Percentiles rank a stretch among this genome's conserved stretches.
phyloP scores from a whole-genome alignment of 2,797 vertebrate genomes.

The Caiman crocodilus region DNA sequence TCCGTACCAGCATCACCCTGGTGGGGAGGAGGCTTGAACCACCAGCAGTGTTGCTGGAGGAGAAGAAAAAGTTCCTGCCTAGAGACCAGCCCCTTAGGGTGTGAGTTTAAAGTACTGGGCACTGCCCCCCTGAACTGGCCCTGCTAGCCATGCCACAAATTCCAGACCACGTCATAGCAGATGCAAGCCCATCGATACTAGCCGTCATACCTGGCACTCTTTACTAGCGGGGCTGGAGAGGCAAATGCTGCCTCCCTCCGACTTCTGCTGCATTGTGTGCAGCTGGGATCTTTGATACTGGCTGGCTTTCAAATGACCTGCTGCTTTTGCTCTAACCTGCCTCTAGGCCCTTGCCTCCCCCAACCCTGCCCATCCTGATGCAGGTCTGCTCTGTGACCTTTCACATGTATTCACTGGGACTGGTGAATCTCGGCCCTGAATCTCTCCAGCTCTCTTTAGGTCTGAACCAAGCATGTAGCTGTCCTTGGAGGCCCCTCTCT shows the following conservation, averaged over 20 bases:
- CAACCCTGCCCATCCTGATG: background rate
- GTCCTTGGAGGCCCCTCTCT: background rate
- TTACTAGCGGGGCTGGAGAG: too few relatives aligned
- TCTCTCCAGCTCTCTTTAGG: background rate
- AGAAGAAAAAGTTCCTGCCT: background rate
- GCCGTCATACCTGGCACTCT: too few relatives aligned
- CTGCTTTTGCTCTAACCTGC: background rate
- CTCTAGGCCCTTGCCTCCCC: background rate
- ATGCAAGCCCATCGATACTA: background rate
- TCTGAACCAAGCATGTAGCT: background rate
- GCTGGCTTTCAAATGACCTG: background rate
- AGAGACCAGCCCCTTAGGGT: background rate
- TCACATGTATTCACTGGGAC: background rate
- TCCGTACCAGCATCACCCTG: background rate
- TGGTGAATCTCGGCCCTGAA: background rate
- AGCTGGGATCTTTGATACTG: background rate
- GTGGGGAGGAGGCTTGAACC: background rate
- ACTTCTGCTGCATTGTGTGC: background rate
- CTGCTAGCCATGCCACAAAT: background rate
- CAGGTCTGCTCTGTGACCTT: background rate
- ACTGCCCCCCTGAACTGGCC: rapidly evolving
- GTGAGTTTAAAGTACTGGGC: background rate
- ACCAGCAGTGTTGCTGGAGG: too few relatives aligned
- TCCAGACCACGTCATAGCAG: background rate
- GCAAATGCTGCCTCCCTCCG: background rate